Evolutionary conservation across 1,140 invertebrate genomes (phyloP), one percentile per base, ranked within the genome.

Genomic region (Bombus consobrinus): DNA sequence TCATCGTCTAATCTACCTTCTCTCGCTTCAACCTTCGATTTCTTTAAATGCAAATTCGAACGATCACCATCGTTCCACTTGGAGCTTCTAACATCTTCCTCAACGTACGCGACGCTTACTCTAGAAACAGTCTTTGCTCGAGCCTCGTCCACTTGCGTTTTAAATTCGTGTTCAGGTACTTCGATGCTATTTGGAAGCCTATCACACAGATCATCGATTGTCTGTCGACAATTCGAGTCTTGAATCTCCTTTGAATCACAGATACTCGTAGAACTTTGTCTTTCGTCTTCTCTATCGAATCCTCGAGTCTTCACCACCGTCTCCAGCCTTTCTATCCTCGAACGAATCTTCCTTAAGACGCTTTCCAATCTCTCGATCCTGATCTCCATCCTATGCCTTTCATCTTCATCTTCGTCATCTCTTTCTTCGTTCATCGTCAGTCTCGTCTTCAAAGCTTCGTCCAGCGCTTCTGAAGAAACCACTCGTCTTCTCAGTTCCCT

Each of bases 31-130:
- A 59, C 74, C 22, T 76, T 13, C 3, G 39, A 71, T 15, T 79
- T 87, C 41, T 85, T 81, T 83, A 86, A 88, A 87, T 86, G 83
- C 83, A 83, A 87, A 81, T 78, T 77, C 59, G 53, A 9, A 25
- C 57, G 68, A 88, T 66, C 59, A 22, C 41, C 39, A 28, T 71
- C 62, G 18, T 89, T 41, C 73, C 41, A 66, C 13, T 32, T 81
- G 69, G 78, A 64, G 59, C 32, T 69, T 57, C 2, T n/a, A 18
- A n/a, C 39, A 12, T 71, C 32, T 12, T 18, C 83, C 13, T n/a
- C 75, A 37, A 57, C 69, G 34, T 80, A 13, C 41, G 22, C 53
- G 12, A 13, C 32, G 39, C 34, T 76, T 32, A 22, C 64, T 59
- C 76, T 71, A 59, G 71, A 25, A 81, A 69, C 18, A 41, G 53